phyloP scores from a whole-genome alignment of 2,797 vertebrate species.

The Zenarchopterus dispar region DNA sequence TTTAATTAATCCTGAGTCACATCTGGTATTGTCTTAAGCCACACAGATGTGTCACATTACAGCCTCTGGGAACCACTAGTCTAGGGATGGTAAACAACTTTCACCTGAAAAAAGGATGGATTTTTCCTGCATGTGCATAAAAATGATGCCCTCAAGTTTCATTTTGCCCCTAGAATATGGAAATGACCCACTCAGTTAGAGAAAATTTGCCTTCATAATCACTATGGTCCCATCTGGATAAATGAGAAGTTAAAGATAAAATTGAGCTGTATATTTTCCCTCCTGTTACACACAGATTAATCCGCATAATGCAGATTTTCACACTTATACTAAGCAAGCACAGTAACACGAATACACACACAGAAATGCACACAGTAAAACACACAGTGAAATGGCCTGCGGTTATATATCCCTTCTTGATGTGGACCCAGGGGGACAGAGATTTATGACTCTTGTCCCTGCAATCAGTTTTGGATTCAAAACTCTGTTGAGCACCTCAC shows the following conservation, averaged over 20 bases:
- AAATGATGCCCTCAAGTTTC: constrained; percentile 18
- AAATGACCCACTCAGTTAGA: constrained; percentile 21
- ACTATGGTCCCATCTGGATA: constrained; percentile 53
- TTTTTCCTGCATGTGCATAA: constrained; percentile 38
- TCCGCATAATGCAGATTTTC: constrained; percentile 15
- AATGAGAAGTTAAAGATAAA: constrained; percentile 46
- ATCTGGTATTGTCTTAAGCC: no score
- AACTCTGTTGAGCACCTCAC: constrained; percentile 47
- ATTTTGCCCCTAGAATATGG: neutral
- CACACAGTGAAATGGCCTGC: constrained; percentile 50
- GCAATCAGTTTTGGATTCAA: constrained; percentile 73
- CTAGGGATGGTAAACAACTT: constrained; percentile 33
- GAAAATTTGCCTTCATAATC: constrained; percentile 45
- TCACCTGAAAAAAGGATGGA: constrained; percentile 29
- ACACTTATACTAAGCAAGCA: constrained; percentile 2
- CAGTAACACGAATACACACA: constrained; percentile 3
- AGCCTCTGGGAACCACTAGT: no score
- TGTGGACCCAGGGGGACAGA: constrained; percentile 51
- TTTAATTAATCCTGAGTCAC: no score
- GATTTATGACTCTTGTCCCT: constrained; percentile 75
- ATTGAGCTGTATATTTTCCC: constrained; percentile 41
- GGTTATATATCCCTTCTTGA: constrained; percentile 59
- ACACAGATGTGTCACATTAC: no score
- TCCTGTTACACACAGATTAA: constrained; percentile 24
- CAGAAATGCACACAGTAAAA: constrained; percentile 29